These are phyloP conservation scores for Drosophila mimica DNA, from an alignment of 2,888 invertebrate genomes.

Conservation along the genomic window DNA sequence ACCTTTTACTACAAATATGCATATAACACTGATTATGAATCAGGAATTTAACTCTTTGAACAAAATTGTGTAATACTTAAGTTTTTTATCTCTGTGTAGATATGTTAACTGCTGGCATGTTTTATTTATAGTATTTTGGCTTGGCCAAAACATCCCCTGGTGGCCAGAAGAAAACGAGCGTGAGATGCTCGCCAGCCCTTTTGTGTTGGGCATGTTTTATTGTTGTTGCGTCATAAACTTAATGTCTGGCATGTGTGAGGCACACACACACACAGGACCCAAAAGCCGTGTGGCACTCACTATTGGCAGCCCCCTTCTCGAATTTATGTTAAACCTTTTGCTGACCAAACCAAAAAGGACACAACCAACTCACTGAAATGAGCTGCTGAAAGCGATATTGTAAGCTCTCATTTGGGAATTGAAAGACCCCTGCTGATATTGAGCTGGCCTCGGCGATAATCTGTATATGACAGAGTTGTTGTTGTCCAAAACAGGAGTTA, in stretches of 20 bases:
- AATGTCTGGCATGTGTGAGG: constrained; percentile 78
- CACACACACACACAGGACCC: constrained; percentile 16
- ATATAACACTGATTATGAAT: not conserved
- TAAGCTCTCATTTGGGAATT: constrained; percentile 69
- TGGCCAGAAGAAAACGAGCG: constrained; percentile 46
- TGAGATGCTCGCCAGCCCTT: constrained; percentile 47
- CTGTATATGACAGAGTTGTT: constrained; percentile 61
- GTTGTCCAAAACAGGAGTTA: constrained; percentile 9
- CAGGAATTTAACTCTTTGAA: not conserved
- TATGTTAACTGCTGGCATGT: constrained; percentile 63
- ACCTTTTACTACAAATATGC: accelerated
- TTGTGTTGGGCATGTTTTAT: constrained; percentile 68
- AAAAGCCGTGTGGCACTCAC: constrained; percentile 13
- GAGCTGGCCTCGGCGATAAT: constrained; percentile 57
- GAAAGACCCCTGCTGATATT: constrained; percentile 43
- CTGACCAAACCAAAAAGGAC: constrained; percentile 62
- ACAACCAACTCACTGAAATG: constrained; percentile 35
- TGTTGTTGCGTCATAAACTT: constrained; percentile 80
- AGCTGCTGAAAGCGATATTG: constrained; percentile 51
- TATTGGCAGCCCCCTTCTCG: constrained; percentile 47
- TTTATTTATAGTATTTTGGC: constrained; percentile 74
- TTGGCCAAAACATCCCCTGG: constrained; percentile 70
- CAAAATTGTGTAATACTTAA: not conserved
- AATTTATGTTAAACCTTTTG: constrained; percentile 74
- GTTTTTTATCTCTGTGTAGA: constrained; percentile 3